Base-by-base conservation (phyloP, 2,797 vertebrate species). In the Rhynchonycteris naso region DNA sequence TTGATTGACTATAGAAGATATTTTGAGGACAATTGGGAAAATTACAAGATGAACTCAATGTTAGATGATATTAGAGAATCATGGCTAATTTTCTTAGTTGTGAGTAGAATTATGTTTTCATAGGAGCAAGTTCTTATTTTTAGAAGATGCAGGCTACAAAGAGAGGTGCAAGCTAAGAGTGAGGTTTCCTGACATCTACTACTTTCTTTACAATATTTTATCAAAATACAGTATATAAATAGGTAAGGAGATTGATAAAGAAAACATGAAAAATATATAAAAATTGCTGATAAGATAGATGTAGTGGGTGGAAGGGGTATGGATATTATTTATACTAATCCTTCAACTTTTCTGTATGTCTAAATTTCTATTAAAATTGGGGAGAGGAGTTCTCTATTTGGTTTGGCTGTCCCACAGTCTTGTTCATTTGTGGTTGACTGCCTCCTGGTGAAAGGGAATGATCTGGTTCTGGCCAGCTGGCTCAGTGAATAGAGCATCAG, bases 31-130 rank as follows among this genome's bases (percentile, higher is more conserved):
- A 38, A 43, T 12, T 74, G 69, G 75, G 33, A 63, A 71, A 81
- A 85, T 15, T 28, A 35, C 61, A 86, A 59, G 43, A 75, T 33
- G 66, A n/a, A 35, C n/a, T 33, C 22, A 54, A 47, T 38, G 59
- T 88, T 88, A 79, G 43, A 35, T 24, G n/a, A 81, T 26, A n/a
- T 56, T 72, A 58, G 14, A 82, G 65, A 91, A 74, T 69, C 59
- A 30, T 63, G 43, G 65, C 21, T 88, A 33, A 83, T 84, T 88
- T 88, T 79, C 76, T 88, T 95, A 58, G 52, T 9, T 90, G 4
- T 72, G 47, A 83, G 63, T 38, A 52, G 30, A 95, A 38, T 88
- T 91, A 66, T 38, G 19, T 30, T 79, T 81, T 38, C 56, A 24
- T 9, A 78, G 91, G 26, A 83, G 61, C 18, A 33, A 43, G 26